Conservation (phyloP, 2,888 invertebrate species). For the Electrophaes corylata region DNA sequence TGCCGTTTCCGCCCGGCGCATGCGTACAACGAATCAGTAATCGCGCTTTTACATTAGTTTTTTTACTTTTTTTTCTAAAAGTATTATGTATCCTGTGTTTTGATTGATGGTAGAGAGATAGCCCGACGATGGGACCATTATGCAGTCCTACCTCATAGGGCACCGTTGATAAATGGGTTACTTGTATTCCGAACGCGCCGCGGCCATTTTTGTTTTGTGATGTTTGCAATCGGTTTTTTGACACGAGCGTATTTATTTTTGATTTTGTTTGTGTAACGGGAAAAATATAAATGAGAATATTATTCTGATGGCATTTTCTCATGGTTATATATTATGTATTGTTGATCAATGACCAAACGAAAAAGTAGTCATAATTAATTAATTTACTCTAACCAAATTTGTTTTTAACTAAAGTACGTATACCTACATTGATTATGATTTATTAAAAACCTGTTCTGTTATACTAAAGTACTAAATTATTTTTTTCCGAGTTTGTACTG, state of each 20-base stretch:
- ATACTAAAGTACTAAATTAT: too few species aligned
- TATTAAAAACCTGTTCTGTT: too few species aligned
- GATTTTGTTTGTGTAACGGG: constrained; percentile 36
- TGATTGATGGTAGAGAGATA: constrained; percentile 77
- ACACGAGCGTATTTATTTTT: constrained; percentile 43
- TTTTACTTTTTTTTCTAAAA: constrained; percentile 53
- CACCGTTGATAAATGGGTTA: constrained; percentile 65
- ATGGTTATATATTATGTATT: neutral
- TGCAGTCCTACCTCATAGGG: constrained; percentile 60
- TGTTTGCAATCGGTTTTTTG: constrained; percentile 62
- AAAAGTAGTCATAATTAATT: too few species aligned
- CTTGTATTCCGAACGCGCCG: constrained; percentile 64
- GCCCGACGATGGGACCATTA: constrained; percentile 64
- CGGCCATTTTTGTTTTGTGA: constrained; percentile 54
- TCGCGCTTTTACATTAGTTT: constrained; percentile 67
- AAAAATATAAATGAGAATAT: constrained; percentile 46
- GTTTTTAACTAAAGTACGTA: too few species aligned
- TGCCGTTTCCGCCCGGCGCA: constrained; percentile 69
- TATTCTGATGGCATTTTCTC: constrained; percentile 23
- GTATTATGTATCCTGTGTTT: constrained; percentile 77
- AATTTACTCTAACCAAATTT: too few species aligned
- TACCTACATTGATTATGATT: too few species aligned
- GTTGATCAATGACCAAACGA: neutral
- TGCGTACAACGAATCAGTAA: constrained; percentile 77
- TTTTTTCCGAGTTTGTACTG: too few species aligned